Conservation (phyloP, 2,797 vertebrate species). For the Ctenopoma multispine region DNA sequence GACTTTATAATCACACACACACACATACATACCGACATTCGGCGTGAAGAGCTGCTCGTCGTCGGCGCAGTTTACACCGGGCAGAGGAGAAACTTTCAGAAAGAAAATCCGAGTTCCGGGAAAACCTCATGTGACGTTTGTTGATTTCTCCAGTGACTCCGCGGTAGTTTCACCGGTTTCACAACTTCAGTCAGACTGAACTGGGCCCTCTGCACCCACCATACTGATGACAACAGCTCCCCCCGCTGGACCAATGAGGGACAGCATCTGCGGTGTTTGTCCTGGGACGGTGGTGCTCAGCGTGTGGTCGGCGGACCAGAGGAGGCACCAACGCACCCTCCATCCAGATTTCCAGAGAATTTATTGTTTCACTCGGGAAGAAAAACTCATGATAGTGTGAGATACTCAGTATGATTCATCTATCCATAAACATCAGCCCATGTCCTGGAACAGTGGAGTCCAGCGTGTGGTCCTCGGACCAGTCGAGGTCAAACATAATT, state of each 20-base stretch:
- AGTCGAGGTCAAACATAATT: too few species aligned
- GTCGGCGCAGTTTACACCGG: constrained; percentile 6
- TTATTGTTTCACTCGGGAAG: too few species aligned
- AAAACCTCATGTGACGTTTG: constrained; percentile 62
- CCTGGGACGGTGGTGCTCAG: constrained; percentile 18
- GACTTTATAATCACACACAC: background rate
- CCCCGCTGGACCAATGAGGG: constrained; percentile 46
- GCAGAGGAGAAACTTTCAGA: background rate
- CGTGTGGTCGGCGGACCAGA: constrained; percentile 3
- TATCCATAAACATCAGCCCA: too few species aligned
- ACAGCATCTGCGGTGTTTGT: background rate
- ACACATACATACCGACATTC: constrained; percentile 64
- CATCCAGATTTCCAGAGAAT: too few species aligned
- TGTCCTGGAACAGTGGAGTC: too few species aligned
- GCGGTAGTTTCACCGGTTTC: constrained; percentile 62
- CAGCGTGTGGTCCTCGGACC: too few species aligned
- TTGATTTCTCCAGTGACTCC: constrained; percentile 16
- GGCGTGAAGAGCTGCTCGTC: constrained; percentile 23
- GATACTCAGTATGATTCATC: too few species aligned
- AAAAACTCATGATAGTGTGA: too few species aligned
- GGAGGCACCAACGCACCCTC: too few species aligned
- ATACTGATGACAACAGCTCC: constrained; percentile 73
- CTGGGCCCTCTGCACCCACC: fast-evolving
- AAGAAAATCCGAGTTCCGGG: constrained; percentile 49
- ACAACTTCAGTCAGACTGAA: constrained; percentile 50